Base-by-base conservation (phyloP, 2,888 invertebrate genomes). In the Selenia dentaria region DNA sequence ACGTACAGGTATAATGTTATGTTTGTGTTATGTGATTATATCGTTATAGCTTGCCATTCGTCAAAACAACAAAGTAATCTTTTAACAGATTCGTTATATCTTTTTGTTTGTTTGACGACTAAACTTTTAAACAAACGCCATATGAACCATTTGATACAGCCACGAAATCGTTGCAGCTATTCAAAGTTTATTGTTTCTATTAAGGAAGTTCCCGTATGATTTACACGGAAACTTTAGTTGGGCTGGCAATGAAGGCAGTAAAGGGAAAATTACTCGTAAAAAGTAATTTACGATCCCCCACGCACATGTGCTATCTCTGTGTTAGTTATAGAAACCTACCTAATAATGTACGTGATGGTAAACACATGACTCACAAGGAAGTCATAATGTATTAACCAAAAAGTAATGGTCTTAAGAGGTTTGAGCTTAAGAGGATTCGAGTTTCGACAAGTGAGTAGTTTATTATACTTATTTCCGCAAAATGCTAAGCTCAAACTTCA, bases 211-310 rank as follows among this genome's bases (percentile, higher is more conserved):
- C 32, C 27, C 11, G 22, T 32, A 46, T 40, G 35, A 46, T 46
- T 46, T 45, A 45, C 35, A 20, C 6, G 20, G 16, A 35, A 46
- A 40, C 31, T 39, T 39, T 26, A 35, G 29, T 35, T 27, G 10
- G 35, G 26, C 31, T 18, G 41, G 38, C 37, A 41, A 38, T 38
- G 42, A 42, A 48, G n/a, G 37, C 41, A 41, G 35, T 47, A 47
- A 40, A 40, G 34, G 38, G 37, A 18, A 37, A 29, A 48, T 48
- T 48, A 48, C 37, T 28, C 48, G 34, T 48, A 42, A 42, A 48
- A 48, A 42, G 41, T 48, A 38, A 48, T 48, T 48, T 48, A 48
- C 34, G 42, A 41, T 11, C 33, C 13, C 6, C 11, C 16, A 5
- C 31, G 24, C 46, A 36, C 46, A 46, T 46, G 40, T 36, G 28